Evolutionary conservation across 2,797 vertebrate genomes (phyloP).

Genomic region (Tapera naevia): DNA sequence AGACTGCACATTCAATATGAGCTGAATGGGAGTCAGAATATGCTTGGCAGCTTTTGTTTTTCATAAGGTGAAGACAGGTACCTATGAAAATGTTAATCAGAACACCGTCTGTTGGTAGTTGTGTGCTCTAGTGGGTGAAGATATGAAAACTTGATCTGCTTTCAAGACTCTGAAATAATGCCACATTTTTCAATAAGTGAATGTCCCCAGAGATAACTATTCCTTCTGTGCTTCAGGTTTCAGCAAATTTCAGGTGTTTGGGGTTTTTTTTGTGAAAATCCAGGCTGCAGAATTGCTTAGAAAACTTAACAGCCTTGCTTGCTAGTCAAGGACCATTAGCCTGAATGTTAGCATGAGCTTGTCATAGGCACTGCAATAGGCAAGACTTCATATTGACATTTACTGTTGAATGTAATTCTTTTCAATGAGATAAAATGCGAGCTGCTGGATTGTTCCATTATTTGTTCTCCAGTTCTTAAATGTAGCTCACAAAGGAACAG

Average conservation of each 20-base stretch:
- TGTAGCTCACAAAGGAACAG: not conserved
- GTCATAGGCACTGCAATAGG: not conserved
- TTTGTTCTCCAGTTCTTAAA: not conserved
- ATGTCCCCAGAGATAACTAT: not conserved
- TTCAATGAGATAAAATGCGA: not conserved
- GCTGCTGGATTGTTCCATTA: not conserved
- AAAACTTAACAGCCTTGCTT: not conserved
- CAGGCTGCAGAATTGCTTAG: not conserved
- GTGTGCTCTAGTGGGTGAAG: not conserved
- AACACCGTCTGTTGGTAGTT: not conserved
- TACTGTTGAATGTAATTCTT: not conserved
- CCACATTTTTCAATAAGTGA: not conserved
- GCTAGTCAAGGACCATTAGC: not conserved
- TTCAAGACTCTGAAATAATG: not conserved
- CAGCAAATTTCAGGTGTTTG: too few relatives aligned
- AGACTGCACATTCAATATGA: not conserved
- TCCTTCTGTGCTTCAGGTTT: not conserved
- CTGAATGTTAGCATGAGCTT: not conserved
- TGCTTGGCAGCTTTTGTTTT: not conserved
- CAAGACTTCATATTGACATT: not conserved
- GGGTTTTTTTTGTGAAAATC: not conserved
- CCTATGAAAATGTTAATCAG: not conserved
- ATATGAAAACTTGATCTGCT: not conserved
- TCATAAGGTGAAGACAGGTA: not conserved
- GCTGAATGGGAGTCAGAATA: not conserved